Evolutionary conservation across 2,113 vertebrate species (phyloP).

Genomic region (Murina feae): DNA sequence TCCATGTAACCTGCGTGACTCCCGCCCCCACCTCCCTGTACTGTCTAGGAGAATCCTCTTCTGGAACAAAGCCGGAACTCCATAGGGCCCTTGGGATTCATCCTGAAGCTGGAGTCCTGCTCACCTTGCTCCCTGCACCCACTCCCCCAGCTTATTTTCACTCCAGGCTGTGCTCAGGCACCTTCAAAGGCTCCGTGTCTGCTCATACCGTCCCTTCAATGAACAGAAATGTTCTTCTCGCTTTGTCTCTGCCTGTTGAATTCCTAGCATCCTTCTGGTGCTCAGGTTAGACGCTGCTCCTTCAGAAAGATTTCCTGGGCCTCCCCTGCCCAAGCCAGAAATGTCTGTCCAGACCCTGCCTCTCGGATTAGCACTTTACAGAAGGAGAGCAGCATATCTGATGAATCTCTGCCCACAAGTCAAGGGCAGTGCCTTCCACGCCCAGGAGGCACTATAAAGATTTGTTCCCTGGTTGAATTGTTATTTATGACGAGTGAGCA

Average conservation of each 20-base stretch:
- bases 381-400: not conserved
- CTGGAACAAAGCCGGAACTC: not conserved
- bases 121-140: not conserved
- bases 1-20: not conserved
- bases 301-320: not conserved
- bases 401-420: no score
- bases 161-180: not conserved
- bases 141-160: not conserved
- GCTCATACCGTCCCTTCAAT: not conserved
- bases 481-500: not conserved
- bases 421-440: not conserved
- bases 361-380: not conserved
- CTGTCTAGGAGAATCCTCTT: not conserved
- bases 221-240: not conserved
- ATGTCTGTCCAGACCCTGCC: fast-evolving
- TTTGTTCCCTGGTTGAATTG: not conserved
- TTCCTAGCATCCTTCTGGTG: not conserved
- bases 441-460: not conserved
- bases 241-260: fast-evolving
- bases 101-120: not conserved
- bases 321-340: not conserved
- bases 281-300: not conserved
- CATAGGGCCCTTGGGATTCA: not conserved
- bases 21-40: no score
- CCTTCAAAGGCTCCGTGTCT: not conserved